phyloP scores from a whole-genome alignment of 2,113 vertebrate species.

The Rhinogobius similis region DNA sequence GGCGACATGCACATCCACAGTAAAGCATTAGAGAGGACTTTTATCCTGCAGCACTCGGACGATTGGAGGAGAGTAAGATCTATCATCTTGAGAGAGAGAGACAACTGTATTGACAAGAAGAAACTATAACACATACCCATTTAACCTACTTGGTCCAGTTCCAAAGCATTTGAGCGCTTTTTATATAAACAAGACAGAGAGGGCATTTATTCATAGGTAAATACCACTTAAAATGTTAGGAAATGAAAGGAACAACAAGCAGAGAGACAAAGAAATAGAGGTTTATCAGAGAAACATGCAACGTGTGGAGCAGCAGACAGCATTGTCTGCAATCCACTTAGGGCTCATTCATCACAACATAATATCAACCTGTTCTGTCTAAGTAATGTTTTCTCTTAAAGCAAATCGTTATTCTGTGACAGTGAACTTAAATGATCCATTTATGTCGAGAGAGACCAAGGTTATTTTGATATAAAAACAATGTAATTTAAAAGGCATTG shows the following conservation, averaged over 20 bases:
- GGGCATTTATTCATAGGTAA: constrained; percentile 78
- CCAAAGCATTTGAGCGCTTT: constrained; percentile 85
- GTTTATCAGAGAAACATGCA: constrained; percentile 69
- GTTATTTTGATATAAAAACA: constrained; percentile 17
- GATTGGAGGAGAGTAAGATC: constrained; percentile 68
- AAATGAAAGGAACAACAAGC: constrained; percentile 65
- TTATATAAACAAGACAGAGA: constrained; percentile 82
- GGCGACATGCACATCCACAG: constrained; percentile 73
- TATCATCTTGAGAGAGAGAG: constrained; percentile 72
- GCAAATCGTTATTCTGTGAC: constrained; percentile 6
- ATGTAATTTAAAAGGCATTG: constrained; percentile 30
- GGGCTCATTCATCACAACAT: constrained; percentile 21
- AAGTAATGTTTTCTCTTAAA: constrained; percentile 13
- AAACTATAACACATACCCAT: constrained; percentile 81
- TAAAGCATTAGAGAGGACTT: constrained; percentile 53
- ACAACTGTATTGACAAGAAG: constrained; percentile 78
- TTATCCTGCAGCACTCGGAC: constrained; percentile 55
- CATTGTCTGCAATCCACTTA: constrained; percentile 27
- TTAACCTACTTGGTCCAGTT: constrained; percentile 84
- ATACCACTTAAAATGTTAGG: constrained; percentile 61
- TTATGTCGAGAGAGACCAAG: constrained; percentile 19
- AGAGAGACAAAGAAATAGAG: constrained; percentile 56
- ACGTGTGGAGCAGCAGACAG: constrained; percentile 49
- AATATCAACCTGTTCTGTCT: constrained; percentile 21
- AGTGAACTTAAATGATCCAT: constrained; percentile 19